Percentiles rank a stretch among this genome's conserved stretches.
Evolutionary conservation across 2,888 invertebrate genomes (phyloP).

Genomic region (Limnephilus rhombicus): DNA sequence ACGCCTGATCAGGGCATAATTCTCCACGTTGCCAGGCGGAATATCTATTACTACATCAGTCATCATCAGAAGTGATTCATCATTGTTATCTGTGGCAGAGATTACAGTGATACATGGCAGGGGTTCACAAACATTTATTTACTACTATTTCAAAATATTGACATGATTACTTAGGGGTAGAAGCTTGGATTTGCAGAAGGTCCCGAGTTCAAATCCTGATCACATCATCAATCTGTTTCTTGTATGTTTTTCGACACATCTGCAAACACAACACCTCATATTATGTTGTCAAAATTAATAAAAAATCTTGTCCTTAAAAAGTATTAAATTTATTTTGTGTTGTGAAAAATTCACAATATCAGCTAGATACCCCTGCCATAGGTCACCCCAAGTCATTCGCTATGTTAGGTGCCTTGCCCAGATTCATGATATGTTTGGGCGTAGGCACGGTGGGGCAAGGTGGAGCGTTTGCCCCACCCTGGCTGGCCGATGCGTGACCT

Average conservation of each 20-base stretch:
- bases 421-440: too few relatives aligned
- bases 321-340: too few relatives aligned
- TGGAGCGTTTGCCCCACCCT: too few relatives aligned
- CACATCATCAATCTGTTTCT: not conserved
- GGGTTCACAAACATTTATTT: not conserved
- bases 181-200: not conserved
- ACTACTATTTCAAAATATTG: not conserved
- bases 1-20: not conserved
- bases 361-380: too few relatives aligned
- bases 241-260: not conserved
- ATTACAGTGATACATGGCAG: not conserved
- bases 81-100: not conserved
- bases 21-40: not conserved
- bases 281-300: too few relatives aligned
- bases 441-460: too few relatives aligned
- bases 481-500: too few relatives aligned
- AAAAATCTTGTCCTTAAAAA: too few relatives aligned
- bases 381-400: too few relatives aligned
- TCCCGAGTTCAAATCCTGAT: not conserved
- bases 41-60: not conserved
- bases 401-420: too few relatives aligned
- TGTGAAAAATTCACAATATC: too few relatives aligned
- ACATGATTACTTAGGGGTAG: not conserved
- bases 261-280: too few relatives aligned
- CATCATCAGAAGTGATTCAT: not conserved